Percentiles rank a stretch among this genome's conserved stretches.
Evolutionary conservation across 2,888 invertebrate genomes (phyloP).

Genomic region (Anorthoa munda): DNA sequence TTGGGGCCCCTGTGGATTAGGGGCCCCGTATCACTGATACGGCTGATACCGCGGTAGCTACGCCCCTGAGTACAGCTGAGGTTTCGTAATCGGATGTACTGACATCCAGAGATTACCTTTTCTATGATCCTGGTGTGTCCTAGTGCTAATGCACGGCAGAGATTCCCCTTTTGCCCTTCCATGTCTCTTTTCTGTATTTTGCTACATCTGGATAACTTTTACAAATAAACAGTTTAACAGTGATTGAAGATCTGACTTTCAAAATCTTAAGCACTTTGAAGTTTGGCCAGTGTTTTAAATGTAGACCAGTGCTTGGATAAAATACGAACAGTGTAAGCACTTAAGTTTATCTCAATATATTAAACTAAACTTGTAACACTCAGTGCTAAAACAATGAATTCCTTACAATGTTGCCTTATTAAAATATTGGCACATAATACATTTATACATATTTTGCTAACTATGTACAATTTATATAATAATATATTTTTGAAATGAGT

Average conservation of each 20-base stretch:
- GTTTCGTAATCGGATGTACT: not conserved
- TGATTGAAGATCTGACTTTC: slow-evolving; percentile 33
- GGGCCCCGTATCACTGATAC: no score
- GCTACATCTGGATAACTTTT: not conserved
- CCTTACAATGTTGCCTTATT: slow-evolving; percentile 50
- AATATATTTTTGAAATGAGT: not conserved
- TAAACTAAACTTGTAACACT: not conserved
- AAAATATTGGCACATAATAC: slow-evolving; percentile 30
- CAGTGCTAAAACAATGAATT: slow-evolving; percentile 2
- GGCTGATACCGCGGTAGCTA: no score
- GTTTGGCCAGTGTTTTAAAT: not conserved
- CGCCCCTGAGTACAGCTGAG: no score
- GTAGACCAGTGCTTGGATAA: not conserved
- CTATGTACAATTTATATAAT: slow-evolving; percentile 53
- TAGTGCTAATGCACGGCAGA: no score
- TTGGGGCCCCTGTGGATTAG: no score
- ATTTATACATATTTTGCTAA: slow-evolving; percentile 51
- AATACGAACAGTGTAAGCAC: not conserved
- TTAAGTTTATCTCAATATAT: not conserved
- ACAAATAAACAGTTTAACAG: not conserved
- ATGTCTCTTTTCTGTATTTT: no score
- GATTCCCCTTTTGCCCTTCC: no score
- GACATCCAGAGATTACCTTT: not conserved
- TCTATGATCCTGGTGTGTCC: no score
- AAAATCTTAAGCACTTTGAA: slow-evolving; percentile 3